phyloP scores from a whole-genome alignment of 2,888 invertebrate species.

The Schrankia costaestrigalis region DNA sequence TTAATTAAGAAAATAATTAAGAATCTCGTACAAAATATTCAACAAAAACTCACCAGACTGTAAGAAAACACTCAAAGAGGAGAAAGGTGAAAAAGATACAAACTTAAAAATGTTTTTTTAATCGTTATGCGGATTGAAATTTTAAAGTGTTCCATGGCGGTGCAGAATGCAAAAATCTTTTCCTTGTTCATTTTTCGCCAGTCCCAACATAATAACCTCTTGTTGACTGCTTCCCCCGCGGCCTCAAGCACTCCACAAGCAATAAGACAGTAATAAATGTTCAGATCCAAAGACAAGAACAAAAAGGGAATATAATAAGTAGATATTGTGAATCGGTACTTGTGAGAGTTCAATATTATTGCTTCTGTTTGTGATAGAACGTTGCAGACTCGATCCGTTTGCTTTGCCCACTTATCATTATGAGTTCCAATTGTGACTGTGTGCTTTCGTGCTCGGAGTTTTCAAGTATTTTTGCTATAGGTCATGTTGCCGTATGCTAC shows the following conservation, averaged over 20 bases:
- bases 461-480: constrained; percentile 22
- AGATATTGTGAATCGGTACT: constrained; percentile 70
- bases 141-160: constrained; percentile 42
- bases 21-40: too few relatives aligned
- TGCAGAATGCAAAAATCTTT: constrained; percentile 60
- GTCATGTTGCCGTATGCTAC: constrained; percentile 5
- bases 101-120: constrained; percentile 31
- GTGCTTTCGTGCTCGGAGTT: constrained; percentile 33
- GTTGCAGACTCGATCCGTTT: constrained; percentile 43
- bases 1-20: too few relatives aligned
- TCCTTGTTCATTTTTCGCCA: constrained; percentile 71
- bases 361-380: constrained; percentile 45
- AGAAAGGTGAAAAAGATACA: constrained; percentile 10
- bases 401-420: constrained; percentile 44
- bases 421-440: constrained; percentile 39
- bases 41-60: constrained; percentile 6
- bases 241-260: constrained; percentile 70
- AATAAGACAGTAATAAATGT: constrained; percentile 80
- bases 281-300: constrained; percentile 69
- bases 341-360: constrained; percentile 66
- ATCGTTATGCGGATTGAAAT: constrained; percentile 36
- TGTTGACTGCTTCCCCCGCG: constrained; percentile 69
- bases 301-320: constrained; percentile 71
- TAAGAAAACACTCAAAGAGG: constrained; percentile 10
- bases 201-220: constrained; percentile 77